Conservation (phyloP, 1,140 invertebrate genomes). For the Neodiprion virginianus region DNA sequence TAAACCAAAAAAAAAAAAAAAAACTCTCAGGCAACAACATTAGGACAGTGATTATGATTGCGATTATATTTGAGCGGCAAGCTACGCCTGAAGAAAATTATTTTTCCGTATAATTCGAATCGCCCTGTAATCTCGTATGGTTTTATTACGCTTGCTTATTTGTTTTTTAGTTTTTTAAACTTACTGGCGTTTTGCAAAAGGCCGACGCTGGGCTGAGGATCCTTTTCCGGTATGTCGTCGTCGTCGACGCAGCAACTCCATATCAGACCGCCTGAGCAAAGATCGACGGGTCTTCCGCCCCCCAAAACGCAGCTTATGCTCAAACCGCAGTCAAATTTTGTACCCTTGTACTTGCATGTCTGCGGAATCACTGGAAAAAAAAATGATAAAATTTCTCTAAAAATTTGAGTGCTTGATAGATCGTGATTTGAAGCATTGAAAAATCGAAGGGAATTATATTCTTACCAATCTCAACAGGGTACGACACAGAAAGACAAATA, state of each 20-base stretch:
- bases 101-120: constrained; percentile 50
- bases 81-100: constrained; percentile 33
- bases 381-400: not conserved
- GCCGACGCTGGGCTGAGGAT: constrained; percentile 62
- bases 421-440: not conserved
- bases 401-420: not conserved
- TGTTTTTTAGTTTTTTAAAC: constrained; percentile 50
- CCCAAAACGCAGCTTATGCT: constrained; percentile 89
- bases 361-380: constrained; percentile 86
- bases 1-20: constrained; percentile 1
- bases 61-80: not conserved
- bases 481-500: too few species aligned
- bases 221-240: constrained; percentile 65
- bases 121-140: constrained; percentile 49
- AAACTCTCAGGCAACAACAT: not conserved
- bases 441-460: not conserved
- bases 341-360: constrained; percentile 87
- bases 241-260: constrained; percentile 93
- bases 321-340: constrained; percentile 86
- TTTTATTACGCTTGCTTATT: not conserved
- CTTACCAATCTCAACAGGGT: too few species aligned
- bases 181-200: constrained; percentile 86
- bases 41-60: too few species aligned
- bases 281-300: constrained; percentile 84
- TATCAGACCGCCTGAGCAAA: constrained; percentile 92